Evolutionary conservation across 2,888 invertebrate species (phyloP), one percentile per base, ranked within the genome.

Genomic region (Andrena minutula): DNA sequence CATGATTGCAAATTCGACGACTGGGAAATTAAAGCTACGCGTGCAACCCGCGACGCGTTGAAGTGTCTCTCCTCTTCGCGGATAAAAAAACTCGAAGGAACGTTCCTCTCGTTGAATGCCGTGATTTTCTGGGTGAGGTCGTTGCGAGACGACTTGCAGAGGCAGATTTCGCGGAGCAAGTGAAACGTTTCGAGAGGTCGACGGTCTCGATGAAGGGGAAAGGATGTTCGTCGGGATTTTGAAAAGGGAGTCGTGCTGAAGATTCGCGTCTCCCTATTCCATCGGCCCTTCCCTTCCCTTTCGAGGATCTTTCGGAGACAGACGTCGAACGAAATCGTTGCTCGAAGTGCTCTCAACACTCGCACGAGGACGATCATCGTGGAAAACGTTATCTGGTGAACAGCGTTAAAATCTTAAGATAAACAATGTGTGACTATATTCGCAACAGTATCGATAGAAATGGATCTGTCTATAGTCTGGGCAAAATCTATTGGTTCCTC

Each of bases 371-470:
- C 60, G 41, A 61, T 72, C 58, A 60, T 72, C 49, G 53, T 68
- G 75, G 71, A 65, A 71, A 64, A 82, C 74, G 53, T 82, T 75
- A 77, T 58, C 74, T 75, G 26, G 61, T 64, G 68, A 82, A 79
- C 82, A 73, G 72, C 68, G 75, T 80, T 82, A 73, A 75, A 80
- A 82, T 82, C 80, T 80, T 80, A 72, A 72, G 72, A 82, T 80
- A 80, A 82, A 82, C 75, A 79, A 75, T 69, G 82, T 60, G 51
- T 69, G 82, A 73, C 75, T 79, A 75, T 64, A 75, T 64, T 63
- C 75, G 68, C 80, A 82, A 82, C 82, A 30, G 72, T 75, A 69
- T 82, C 41, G 58, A 71, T 82, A 79, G 75, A 80, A 82, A 80
- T 69, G 58, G 71, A 79, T 75, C 51, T 74, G 65, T 64, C 71